Conservation (phyloP, 1,140 invertebrate species). For the Zaprionus gabonicus region DNA sequence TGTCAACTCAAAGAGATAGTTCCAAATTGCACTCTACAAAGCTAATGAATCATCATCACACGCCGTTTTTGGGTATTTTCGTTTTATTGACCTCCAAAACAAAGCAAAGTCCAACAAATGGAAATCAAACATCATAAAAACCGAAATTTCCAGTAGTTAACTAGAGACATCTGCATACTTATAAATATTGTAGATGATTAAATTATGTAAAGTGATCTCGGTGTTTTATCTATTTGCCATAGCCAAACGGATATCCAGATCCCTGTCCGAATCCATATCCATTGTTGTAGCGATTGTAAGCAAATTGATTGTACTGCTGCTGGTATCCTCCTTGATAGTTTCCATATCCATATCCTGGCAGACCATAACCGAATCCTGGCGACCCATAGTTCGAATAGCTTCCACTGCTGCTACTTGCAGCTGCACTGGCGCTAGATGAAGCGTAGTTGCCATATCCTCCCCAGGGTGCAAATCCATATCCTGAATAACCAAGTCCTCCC, state of each 20-base stretch:
- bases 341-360: conserved; percentile 51
- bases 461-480: conserved; percentile 65
- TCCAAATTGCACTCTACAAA: conserved; percentile 7
- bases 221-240: conserved; percentile 47
- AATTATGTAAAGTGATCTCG: background rate
- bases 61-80: conserved; percentile 61
- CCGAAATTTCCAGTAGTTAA: conserved; percentile 61
- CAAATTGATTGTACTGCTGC: conserved; percentile 64
- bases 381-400: conserved; percentile 52
- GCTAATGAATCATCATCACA: conserved; percentile 61
- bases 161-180: conserved; percentile 22
- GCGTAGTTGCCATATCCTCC: conserved; percentile 59
- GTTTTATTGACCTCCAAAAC: conserved; percentile 75
- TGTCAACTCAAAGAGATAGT: background rate
- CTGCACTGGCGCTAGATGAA: conserved; percentile 40
- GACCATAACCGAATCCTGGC: conserved; percentile 42
- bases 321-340: conserved; percentile 49
- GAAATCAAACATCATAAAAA: conserved; percentile 65
- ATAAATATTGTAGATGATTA: conserved; percentile 5
- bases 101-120: conserved; percentile 59
- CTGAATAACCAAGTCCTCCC: conserved; percentile 38
- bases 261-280: conserved; percentile 46
- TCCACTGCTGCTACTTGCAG: conserved; percentile 59
- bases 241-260: conserved; percentile 58
- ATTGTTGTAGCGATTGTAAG: conserved; percentile 58